Conservation (phyloP, 2,888 invertebrate species). For the Lasioglossum villosulum region DNA sequence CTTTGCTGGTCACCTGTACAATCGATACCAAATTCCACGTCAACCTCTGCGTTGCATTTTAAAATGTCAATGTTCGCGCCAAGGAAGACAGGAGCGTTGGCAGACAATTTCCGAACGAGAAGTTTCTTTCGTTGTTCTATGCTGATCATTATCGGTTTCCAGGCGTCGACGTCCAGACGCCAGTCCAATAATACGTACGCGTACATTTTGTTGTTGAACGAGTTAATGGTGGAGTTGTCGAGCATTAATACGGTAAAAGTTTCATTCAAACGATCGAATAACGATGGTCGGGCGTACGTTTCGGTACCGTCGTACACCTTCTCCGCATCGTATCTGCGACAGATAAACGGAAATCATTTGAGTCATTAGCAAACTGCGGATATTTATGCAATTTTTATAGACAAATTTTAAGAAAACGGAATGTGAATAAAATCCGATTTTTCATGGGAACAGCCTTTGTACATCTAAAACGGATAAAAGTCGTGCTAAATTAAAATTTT, state of each 20-base stretch:
- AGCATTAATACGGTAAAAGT: conserved; percentile 75
- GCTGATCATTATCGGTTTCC: conserved; percentile 84
- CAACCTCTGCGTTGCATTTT: conserved; percentile 59
- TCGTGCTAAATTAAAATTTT: too few species aligned
- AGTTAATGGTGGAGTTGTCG: conserved; percentile 76
- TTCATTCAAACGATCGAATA: conserved; percentile 78
- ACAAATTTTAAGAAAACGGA: too few species aligned
- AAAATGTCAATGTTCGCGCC: conserved; percentile 70
- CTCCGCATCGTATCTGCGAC: conserved; percentile 77
- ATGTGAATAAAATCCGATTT: too few species aligned
- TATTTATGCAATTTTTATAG: too few species aligned
- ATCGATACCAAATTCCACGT: conserved; percentile 63
- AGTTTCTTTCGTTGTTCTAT: conserved; percentile 83
- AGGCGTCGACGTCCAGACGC: conserved; percentile 79
- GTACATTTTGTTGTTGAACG: conserved; percentile 81
- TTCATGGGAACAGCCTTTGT: too few species aligned
- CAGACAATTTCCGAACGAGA: conserved; percentile 64
- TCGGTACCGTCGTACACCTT: conserved; percentile 78
- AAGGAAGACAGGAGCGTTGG: conserved; percentile 62
- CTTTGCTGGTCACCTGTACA: conserved; percentile 81
- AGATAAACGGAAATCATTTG: conserved; percentile 5
- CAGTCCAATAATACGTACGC: conserved; percentile 79
- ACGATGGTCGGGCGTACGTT: conserved; percentile 71
- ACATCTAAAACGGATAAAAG: too few species aligned
- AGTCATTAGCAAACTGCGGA: background rate